Evolutionary conservation across 1,140 invertebrate genomes (phyloP), one percentile per base, ranked within the genome.

Genomic region (Popillia japonica): DNA sequence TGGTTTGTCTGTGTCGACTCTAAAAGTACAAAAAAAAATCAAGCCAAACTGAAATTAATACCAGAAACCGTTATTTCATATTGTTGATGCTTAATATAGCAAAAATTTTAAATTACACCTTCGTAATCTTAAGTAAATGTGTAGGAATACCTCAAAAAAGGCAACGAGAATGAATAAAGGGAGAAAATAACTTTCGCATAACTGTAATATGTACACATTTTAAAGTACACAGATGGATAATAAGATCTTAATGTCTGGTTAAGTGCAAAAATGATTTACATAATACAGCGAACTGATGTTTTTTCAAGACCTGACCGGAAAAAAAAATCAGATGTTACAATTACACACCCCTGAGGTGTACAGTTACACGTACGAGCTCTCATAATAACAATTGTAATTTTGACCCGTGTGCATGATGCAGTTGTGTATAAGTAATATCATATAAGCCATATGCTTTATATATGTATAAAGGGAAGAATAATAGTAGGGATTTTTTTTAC

Each of bases 401-500:
- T 27, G 61, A 68, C 61, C 61, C 61, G 22, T 27, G 61, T 68
- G 27, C 61, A 68, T 17, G 48, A 55, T 55, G 14, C 48, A n/a
- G 48, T n/a, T 44, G 42, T 44, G 42, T 44, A 44, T 44, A 34
- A 34, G 61, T 10, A 27, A 20, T 68, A 27, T 27, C 20, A 27
- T 34, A 68, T 68, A 68, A 74, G 72, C 80, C 82, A 81, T 83
- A 80, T 83, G 82, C 73, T 74, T 74, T 74, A 74, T 74, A 41
- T 64, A 22, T 20, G 22, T 55, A 17, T 55, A 55, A 6, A 14
- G 20, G 40, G 34, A 74, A 44, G 27, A 74, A 74, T 83, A 82
- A 82, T 82, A 80, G 79, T 76, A 79, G 80, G 80, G 78, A 81
- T 82, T 81, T 81, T 81, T 80, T n/a, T 80, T 77, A 10, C 22